Percentiles rank a stretch among this genome's conserved stretches.
phyloP scores from a whole-genome alignment of 2,113 vertebrate genomes.

The Rattus norvegicus region GRCr8 NC_086039.1:28562001-28562500 shows the following conservation, averaged over 20 bases:
- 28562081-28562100: not conserved
- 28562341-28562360: not conserved
- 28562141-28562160: not conserved
- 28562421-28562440: not conserved
- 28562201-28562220: not conserved
- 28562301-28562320: not conserved
- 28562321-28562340: not conserved
- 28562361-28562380: not conserved
- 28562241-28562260: not conserved
- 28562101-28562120: not conserved
- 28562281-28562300: not conserved
- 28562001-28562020: not conserved
- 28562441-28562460: not conserved
- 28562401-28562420: not conserved
- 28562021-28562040: not conserved
- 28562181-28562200: not conserved
- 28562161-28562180: not conserved
- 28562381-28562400: not conserved
- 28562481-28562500: not conserved
- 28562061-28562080: not conserved
- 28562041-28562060: not conserved
- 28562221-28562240: not conserved
- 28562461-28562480: not conserved
- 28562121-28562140: not conserved
- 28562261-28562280: not conserved